These are phyloP conservation scores for Eospalax fontanierii DNA, from an alignment of 2,797 vertebrate species.

Conservation along the genomic window DNA sequence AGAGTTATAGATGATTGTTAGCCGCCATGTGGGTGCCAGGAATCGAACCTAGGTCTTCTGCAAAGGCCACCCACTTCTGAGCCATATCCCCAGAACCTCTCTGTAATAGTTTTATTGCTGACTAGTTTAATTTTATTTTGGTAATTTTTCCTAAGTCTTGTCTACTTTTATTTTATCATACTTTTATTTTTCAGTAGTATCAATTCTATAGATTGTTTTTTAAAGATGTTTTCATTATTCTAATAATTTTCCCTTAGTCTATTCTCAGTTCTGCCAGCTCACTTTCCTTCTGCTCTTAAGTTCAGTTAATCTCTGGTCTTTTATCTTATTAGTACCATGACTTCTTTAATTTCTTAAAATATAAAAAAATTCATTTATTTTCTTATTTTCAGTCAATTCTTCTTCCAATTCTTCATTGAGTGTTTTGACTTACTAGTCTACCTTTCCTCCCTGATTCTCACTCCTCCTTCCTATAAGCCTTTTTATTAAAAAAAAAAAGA, in stretches of 20 bases:
- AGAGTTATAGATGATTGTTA: no score
- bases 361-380: neutral
- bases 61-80: no score
- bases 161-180: no score
- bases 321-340: neutral
- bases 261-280: neutral
- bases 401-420: no score
- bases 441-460: neutral
- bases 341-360: conserved; percentile 40
- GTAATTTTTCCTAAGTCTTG: no score
- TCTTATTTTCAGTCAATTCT: neutral
- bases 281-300: conserved; percentile 38
- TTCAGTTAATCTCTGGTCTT: conserved; percentile 6
- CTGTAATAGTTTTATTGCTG: no score
- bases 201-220: no score
- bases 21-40: no score
- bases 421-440: neutral
- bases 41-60: no score
- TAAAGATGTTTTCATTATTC: neutral
- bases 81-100: no score
- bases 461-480: neutral
- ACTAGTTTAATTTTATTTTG: no score
- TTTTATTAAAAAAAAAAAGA: neutral
- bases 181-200: no score
- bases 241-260: neutral